phyloP scores from a whole-genome alignment of 2,888 invertebrate genomes.

The Lochmaea crataegi region DNA sequence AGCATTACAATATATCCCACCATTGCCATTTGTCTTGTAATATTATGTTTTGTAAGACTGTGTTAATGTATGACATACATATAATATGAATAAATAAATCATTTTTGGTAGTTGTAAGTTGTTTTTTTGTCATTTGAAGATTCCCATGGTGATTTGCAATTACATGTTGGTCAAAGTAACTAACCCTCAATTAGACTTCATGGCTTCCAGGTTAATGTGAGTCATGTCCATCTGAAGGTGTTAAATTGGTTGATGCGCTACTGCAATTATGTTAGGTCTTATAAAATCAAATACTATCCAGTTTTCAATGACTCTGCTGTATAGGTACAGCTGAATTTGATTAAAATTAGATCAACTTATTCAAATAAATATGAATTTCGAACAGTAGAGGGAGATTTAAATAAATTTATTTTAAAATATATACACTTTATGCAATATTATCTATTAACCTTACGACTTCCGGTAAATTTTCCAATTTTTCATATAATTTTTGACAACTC shows the following conservation, averaged over 20 bases:
- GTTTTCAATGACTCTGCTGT: too few relatives aligned
- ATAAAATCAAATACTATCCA: too few relatives aligned
- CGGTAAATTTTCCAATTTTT: slow-evolving; percentile 68
- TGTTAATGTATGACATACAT: not conserved
- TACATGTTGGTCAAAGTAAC: not conserved
- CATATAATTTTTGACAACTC: slow-evolving; percentile 64
- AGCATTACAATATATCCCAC: slow-evolving; percentile 71
- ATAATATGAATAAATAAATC: not conserved
- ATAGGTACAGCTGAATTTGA: too few relatives aligned
- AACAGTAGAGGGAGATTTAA: too few relatives aligned
- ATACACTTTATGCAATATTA: slow-evolving; percentile 65
- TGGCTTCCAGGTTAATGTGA: too few relatives aligned
- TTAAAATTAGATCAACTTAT: too few relatives aligned
- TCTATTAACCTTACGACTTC: slow-evolving; percentile 72
- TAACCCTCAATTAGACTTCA: too few relatives aligned
- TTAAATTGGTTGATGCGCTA: too few relatives aligned
- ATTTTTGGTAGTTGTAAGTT: not conserved
- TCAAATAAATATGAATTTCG: too few relatives aligned
- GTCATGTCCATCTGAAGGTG: too few relatives aligned
- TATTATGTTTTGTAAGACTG: slow-evolving; percentile 11
- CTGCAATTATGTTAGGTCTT: too few relatives aligned
- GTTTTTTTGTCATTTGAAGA: not conserved
- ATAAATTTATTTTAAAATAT: not conserved
- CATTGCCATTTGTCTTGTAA: slow-evolving; percentile 64
- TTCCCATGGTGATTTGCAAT: not conserved